phyloP scores from a whole-genome alignment of 1,140 invertebrate genomes.

The Drosophila truncata region DNA sequence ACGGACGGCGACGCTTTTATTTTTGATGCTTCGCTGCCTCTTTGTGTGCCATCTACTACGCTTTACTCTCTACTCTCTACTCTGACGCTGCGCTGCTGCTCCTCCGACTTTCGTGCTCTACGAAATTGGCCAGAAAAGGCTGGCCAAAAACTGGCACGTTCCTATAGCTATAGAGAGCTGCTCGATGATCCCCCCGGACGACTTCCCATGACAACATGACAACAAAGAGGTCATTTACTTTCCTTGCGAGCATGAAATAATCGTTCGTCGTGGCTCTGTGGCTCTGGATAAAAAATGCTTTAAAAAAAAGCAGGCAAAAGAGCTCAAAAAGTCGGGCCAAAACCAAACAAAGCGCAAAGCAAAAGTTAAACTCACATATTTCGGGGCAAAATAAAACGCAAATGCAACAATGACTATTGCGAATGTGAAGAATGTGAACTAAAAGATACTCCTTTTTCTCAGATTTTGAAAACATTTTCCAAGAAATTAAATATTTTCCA shows the following conservation, averaged over 20 bases:
- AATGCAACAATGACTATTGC: constrained; percentile 38
- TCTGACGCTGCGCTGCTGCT: not conserved
- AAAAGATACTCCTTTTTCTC: not conserved
- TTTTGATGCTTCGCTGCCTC: constrained; percentile 75
- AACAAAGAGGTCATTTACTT: constrained; percentile 83
- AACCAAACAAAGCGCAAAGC: constrained; percentile 56
- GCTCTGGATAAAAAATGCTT: constrained; percentile 32
- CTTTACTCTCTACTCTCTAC: constrained; percentile 12
- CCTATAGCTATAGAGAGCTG: constrained; percentile 24
- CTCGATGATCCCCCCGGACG: constrained; percentile 19
- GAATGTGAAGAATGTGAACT: constrained; percentile 1
- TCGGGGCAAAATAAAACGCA: constrained; percentile 47
- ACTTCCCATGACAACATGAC: constrained; percentile 61
- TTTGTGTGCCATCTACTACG: constrained; percentile 28
- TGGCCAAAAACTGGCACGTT: constrained; percentile 63
- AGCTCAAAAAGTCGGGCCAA: constrained; percentile 53
- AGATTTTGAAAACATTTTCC: not conserved
- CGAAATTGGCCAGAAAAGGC: constrained; percentile 59
- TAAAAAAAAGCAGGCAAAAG: constrained; percentile 43
- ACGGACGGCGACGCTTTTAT: constrained; percentile 63
- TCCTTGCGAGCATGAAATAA: constrained; percentile 82
- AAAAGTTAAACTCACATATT: constrained; percentile 58
- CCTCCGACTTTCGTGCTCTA: constrained; percentile 29
- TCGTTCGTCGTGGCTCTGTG: constrained; percentile 62
- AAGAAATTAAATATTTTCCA: no score